Percentiles rank a stretch among this genome's conserved stretches.
Evolutionary conservation across 1,140 invertebrate genomes (phyloP).

Genomic region (Yoshiicerus persimilis): DNA sequence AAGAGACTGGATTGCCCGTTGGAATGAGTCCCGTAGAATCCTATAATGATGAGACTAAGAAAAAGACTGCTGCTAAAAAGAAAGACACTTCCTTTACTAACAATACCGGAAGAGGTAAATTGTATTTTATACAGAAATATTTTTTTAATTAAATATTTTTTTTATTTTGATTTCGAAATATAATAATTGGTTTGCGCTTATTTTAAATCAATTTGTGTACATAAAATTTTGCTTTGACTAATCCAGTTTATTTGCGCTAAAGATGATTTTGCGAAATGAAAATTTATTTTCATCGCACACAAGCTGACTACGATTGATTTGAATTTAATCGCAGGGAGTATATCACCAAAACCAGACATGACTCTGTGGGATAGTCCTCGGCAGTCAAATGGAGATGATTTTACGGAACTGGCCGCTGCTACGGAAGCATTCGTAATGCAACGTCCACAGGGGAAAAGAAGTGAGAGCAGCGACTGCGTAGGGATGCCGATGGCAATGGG

Average conservation of each 20-base stretch:
- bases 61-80: constrained; percentile 1
- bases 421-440: constrained; percentile 32
- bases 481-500: background rate
- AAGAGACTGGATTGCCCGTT: background rate
- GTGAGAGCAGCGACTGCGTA: background rate
- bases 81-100: background rate
- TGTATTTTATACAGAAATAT: background rate
- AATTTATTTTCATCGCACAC: no score
- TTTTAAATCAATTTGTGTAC: no score
- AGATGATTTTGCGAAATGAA: no score
- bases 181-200: no score
- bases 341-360: constrained; percentile 24
- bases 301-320: no score
- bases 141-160: background rate
- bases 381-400: constrained; percentile 20
- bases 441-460: constrained; percentile 2
- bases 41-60: background rate
- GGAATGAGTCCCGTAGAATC: background rate
- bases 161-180: no score
- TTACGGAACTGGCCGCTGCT: constrained; percentile 23
- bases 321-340: constrained; percentile 6
- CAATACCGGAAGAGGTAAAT: background rate
- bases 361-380: constrained; percentile 37
- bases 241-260: no score
- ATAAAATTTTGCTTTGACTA: no score